Percentiles rank a stretch among this genome's conserved stretches.
Evolutionary conservation across 1,140 invertebrate species (phyloP).

Genomic region (Ridgeia piscesae): DNA sequence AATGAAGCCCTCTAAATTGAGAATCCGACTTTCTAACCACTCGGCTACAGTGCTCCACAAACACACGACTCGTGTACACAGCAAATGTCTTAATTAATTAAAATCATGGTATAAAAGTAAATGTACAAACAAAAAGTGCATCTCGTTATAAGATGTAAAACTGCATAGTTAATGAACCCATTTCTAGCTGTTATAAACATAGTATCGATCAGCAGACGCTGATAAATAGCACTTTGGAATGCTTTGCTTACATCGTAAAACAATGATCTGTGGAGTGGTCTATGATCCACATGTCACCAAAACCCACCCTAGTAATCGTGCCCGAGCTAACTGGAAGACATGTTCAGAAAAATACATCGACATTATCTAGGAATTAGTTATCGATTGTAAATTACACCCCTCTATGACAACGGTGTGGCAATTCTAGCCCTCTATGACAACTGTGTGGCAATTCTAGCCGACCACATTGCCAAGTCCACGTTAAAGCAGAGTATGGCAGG

Average conservation of each 20-base stretch:
- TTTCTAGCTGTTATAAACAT: not conserved
- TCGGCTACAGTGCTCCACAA: not conserved
- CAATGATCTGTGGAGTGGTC: not conserved
- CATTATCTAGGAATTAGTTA: not conserved
- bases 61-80: not conserved
- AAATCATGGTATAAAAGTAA: constrained; percentile 12
- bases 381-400: not conserved
- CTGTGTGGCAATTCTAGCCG: not conserved
- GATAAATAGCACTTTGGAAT: too few species aligned
- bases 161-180: constrained; percentile 2
- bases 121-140: not conserved
- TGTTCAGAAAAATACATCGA: not conserved
- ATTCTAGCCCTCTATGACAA: not conserved
- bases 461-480: not conserved
- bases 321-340: not conserved
- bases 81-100: not conserved
- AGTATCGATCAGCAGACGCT: not conserved
- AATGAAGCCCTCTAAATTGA: not conserved
- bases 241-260: too few species aligned
- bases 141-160: not conserved
- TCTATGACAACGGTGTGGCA: not conserved
- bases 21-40: not conserved
- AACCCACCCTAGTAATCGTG: not conserved
- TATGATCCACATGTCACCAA: not conserved
- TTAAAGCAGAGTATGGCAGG: not conserved